phyloP scores from a whole-genome alignment of 2,797 vertebrate species.

The Podarcis siculus region DNA sequence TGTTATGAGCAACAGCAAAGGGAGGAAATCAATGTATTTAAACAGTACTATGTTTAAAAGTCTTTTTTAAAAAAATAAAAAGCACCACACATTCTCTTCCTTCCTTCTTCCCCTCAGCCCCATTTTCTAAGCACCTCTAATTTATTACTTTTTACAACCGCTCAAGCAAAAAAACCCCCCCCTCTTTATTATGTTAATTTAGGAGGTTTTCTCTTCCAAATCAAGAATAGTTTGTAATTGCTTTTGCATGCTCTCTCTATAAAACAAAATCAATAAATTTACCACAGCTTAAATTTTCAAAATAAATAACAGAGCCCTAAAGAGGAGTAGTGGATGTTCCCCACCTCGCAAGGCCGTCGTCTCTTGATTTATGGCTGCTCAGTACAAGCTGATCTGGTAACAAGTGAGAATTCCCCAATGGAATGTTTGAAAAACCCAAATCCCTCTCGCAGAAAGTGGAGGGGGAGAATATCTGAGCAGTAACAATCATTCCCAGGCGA shows the following conservation, averaged over 20 bases:
- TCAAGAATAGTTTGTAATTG: constrained; percentile 37
- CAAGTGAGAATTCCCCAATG: constrained; percentile 63
- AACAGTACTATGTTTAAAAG: constrained; percentile 44
- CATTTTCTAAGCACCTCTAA: constrained; percentile 52
- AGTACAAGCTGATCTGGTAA: constrained; percentile 70
- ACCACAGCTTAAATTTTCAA: constrained; percentile 58
- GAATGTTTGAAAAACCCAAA: constrained; percentile 72
- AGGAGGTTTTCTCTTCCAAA: constrained; percentile 52
- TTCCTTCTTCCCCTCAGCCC: constrained; percentile 6
- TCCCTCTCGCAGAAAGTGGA: constrained; percentile 58
- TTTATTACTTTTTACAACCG: constrained; percentile 45
- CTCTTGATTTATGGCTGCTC: constrained; percentile 65
- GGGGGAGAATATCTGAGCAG: constrained; percentile 57
- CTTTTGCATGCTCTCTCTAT: constrained; percentile 53
- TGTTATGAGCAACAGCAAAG: constrained; percentile 58
- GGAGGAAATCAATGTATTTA: constrained; percentile 47
- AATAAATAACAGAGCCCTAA: constrained; percentile 67
- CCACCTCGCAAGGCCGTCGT: constrained; percentile 2
- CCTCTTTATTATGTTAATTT: constrained; percentile 17
- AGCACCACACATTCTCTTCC: constrained; percentile 42
- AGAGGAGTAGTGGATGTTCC: constrained; percentile 46
- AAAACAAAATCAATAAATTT: constrained; percentile 51
- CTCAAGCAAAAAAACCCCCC: constrained; percentile 14
- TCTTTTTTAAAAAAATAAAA: not conserved
- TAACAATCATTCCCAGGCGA: constrained; percentile 56